phyloP scores from a whole-genome alignment of 2,797 vertebrate genomes.

The Intellagama lesueurii region DNA sequence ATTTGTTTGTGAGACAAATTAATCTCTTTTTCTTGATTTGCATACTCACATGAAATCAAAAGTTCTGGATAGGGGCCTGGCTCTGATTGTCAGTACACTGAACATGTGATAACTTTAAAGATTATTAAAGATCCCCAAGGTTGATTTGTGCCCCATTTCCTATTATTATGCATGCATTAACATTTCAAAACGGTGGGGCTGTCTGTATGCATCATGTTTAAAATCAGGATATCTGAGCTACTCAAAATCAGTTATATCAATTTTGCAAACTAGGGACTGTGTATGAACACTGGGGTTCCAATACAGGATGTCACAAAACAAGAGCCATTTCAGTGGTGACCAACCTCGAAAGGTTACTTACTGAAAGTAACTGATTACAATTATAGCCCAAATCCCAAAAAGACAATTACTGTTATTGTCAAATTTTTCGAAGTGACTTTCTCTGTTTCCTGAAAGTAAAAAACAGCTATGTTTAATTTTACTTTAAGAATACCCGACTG shows the following conservation, averaged over 20 bases:
- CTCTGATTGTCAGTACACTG: background rate
- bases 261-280: background rate
- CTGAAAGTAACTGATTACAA: too few relatives aligned
- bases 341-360: too few relatives aligned
- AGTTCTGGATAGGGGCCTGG: background rate
- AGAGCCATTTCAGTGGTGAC: background rate
- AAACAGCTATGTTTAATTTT: too few relatives aligned
- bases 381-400: too few relatives aligned
- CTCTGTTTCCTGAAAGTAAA: too few relatives aligned
- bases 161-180: background rate
- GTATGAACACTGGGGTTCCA: background rate
- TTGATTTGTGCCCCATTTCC: background rate
- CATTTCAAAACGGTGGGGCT: background rate
- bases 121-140: background rate
- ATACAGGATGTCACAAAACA: background rate
- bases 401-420: too few relatives aligned
- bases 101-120: background rate
- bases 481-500: too few relatives aligned
- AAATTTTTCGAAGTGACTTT: too few relatives aligned
- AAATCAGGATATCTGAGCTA: background rate
- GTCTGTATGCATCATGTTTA: background rate
- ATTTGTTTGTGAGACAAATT: too few relatives aligned
- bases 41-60: constrained; percentile 5
- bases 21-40: too few relatives aligned
- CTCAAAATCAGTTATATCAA: background rate